Base-by-base conservation (phyloP, 1,140 invertebrate genomes). In the Drosophila seguyi region DNA sequence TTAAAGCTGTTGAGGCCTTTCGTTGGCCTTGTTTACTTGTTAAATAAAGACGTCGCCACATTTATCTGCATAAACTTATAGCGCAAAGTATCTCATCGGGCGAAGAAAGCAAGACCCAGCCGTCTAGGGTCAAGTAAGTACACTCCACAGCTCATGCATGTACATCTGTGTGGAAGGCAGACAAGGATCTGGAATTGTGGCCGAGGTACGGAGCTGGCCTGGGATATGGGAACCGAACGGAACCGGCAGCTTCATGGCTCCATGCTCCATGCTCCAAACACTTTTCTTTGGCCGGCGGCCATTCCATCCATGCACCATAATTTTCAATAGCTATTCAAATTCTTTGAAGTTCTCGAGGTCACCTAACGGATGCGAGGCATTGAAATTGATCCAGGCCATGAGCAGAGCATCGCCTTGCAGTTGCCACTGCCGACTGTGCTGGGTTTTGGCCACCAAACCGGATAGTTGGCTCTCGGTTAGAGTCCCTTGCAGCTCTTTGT, bases 271-370 rank as follows among this genome's bases (percentile, higher is more conserved):
- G 45, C 45, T 48, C 27, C 48, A 50, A 78, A 82, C 80, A 82
- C 80, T 82, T 82, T 82, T 78, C 80, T 82, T 78, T 69, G 60
- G 57, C 79, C 79, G 74, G 58, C 44, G 69, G 79, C 80, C 62
- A 82, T 82, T 47, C 27, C 76, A 58, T 73, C 59, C 77, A 79
- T 79, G 74, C 76, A 82, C 79, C 74, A 82, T 82, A 82, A 82
- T 82, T 82, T 82, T 82, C 79, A 82, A 82, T 82, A 82, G 79
- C 79, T 82, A 82, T 82, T 78, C 80, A 81, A 80, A 82, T 78
- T 82, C 74, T 82, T 66, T 78, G 57, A 78, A 76, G 79, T 82
- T 82, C 80, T 82, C 56, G 79, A 81, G 80, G 80, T 82, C 80
- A 82, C 67, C 69, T 82, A 82, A 82, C 80, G 79, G 80, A 78